Conservation (phyloP, 1,140 invertebrate genomes). For the Trichoplusia ni region DNA sequence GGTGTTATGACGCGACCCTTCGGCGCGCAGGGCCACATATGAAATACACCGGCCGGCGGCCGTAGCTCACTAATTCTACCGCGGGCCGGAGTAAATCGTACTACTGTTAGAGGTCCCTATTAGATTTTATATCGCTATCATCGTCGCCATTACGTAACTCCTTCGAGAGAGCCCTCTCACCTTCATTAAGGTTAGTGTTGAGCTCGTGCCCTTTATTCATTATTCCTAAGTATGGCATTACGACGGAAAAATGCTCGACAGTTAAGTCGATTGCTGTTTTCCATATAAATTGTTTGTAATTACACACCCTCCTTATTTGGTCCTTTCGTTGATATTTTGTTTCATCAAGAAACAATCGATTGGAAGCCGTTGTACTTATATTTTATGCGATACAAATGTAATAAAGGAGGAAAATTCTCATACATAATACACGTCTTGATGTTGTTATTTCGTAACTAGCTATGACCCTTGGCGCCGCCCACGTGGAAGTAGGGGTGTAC, state of each 20-base stretch:
- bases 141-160: slow-evolving; percentile 60
- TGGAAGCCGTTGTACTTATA: neutral
- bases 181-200: slow-evolving; percentile 58
- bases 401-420: slow-evolving; percentile 1
- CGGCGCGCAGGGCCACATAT: slow-evolving; percentile 14
- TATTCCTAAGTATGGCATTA: slow-evolving; percentile 44
- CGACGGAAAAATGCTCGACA: slow-evolving; percentile 37
- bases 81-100: slow-evolving; percentile 36
- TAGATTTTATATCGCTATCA: slow-evolving; percentile 70
- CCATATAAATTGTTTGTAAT: slow-evolving; percentile 28
- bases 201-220: slow-evolving; percentile 51
- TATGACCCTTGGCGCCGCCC: neutral
- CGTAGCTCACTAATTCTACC: slow-evolving; percentile 16
- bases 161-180: slow-evolving; percentile 53
- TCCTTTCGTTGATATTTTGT: slow-evolving; percentile 10
- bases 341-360: slow-evolving; percentile 20
- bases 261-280: slow-evolving; percentile 28
- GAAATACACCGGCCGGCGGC: slow-evolving; percentile 14
- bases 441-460: slow-evolving; percentile 21
- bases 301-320: slow-evolving; percentile 21
- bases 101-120: slow-evolving; percentile 52
- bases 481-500: slow-evolving; percentile 15
- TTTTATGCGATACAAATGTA: neutral
- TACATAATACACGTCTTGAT: slow-evolving; percentile 9
- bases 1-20: slow-evolving; percentile 27